A percentile compares a stretch with the other conserved stretches of the same genome.
Evolutionary conservation across 2,113 vertebrate genomes (phyloP).

Genomic region (Terrapene triunguis): DNA sequence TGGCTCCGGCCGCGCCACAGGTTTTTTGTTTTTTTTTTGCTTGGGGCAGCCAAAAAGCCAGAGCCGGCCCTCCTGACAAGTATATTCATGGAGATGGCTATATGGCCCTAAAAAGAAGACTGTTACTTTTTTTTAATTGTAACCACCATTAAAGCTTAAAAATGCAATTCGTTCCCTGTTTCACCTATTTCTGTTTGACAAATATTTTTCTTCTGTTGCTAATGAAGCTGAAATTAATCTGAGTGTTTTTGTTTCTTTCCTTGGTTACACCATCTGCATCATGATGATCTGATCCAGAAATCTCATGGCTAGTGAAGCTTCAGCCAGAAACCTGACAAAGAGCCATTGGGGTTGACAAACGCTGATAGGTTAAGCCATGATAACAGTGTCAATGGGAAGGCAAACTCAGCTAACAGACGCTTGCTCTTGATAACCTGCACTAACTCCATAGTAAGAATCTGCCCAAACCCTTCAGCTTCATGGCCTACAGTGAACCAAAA

Average conservation of each 20-base stretch:
- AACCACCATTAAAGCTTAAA: neutral
- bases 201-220: neutral
- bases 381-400: neutral
- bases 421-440: neutral
- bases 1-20: too few relatives aligned
- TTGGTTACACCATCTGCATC: neutral
- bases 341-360: neutral
- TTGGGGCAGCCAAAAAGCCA: too few relatives aligned
- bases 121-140: neutral
- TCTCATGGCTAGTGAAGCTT: neutral
- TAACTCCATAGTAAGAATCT: neutral
- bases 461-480: neutral
- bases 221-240: neutral
- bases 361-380: neutral
- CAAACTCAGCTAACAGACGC: neutral
- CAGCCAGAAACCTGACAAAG: neutral
- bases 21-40: too few relatives aligned
- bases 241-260: neutral
- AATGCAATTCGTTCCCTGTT: neutral
- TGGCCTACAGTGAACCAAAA: neutral
- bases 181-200: neutral
- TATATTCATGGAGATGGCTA: neutral
- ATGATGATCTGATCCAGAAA: neutral
- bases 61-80: too few relatives aligned
- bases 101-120: neutral